Base-by-base conservation (phyloP, 2,113 vertebrate genomes). In the Neotragus pygmaeus region DNA sequence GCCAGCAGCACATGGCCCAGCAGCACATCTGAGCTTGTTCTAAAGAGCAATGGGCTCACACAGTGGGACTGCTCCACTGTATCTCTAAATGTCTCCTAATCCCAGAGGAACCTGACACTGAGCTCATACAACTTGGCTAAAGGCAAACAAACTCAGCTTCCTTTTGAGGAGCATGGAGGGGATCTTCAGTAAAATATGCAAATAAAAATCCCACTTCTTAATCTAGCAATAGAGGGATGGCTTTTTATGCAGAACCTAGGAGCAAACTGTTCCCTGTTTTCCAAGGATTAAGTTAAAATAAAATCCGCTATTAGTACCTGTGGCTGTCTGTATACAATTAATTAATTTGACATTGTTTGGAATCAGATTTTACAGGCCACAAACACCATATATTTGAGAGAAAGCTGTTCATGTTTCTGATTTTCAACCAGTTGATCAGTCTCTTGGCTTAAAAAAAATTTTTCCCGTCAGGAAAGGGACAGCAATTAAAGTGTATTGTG, bases 301-400 rank as follows among this genome's bases (percentile, higher is more conserved):
- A 96, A 91, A 91, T 87, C 39, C 39, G 77, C 27, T 86, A 78
- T 85, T 83, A 96, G 70, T 83, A 45, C 45, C 94, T 92, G 85
- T 53, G 90, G 82, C 92, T 95, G 66, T 70, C 92, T 97, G 25
- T 97, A 36, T 45, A 73, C 2, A 98, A 78, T 92, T 97, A 98
- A 97, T 98, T 97, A 97, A 95, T 93, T 96, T 97, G 70, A 96
- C 78, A 2, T 88, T 97, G 58, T 95, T 97, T 43, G 28, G 96
- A 98, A 97, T 97, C 90, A 94, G 33, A 96, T 98, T 98, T 98
- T 97, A 92, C n/a, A 82, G 95, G 84, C 66, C 84, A 83, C 75
- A 80, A 97, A 97, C 91, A 91, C 30, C 96, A 51, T 70, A 95
- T 88, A 97, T 95, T 97, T 49, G 55, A 81, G 91, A 96, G 21